Base-by-base conservation (phyloP, 2,888 invertebrate genomes). In the Synergus laeviventris region DNA sequence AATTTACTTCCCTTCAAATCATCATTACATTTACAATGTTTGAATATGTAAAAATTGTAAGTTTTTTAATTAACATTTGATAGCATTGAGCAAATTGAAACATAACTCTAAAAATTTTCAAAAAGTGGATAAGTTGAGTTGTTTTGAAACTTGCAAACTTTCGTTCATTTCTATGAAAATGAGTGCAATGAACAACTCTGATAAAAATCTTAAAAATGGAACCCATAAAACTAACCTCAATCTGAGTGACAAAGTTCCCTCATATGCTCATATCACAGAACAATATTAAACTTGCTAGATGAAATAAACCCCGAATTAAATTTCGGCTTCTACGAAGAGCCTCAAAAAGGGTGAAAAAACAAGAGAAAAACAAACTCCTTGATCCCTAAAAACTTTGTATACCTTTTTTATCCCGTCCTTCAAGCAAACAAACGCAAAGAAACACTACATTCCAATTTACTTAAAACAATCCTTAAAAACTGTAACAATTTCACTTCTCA, bases 291-390 rank as follows among this genome's bases (percentile, higher is more conserved):
- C 21, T 45, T 24, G 42, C 21, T 14, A 2, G 11, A 36, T 70
- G 21, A 64, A 70, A 70, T 49, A 45, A 70, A 49, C 24, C n/a
- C 49, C 16, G 45, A 70, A 70, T 70, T 70, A 70, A 70, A 70
- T 70, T 49, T 70, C 70, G 31, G 70, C 70, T 31, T 11, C 31
- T 16, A 45, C 45, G 49, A 45, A 49, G 49, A 18, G 36, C 16
- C 36, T 70, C n/a, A 70, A 16, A 54, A 70, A 49, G 70, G 49
- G n/a, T n/a, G n/a, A 70, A 49, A 49, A 70, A 49, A 70, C 49
- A 31, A 49, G 7, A 70, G 70, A 49, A 70, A 49, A 70, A 70
- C 49, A 70, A 70, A 70, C 31, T 70, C 31, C 36, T 45, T 66
- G 36, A 54, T 36, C 45, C 70, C 70, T 18, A 7, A 11, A 54